These are phyloP conservation scores for Muraenolepis orangiensis DNA, from an alignment of 2,797 vertebrate genomes.

Conservation along the genomic window DNA sequence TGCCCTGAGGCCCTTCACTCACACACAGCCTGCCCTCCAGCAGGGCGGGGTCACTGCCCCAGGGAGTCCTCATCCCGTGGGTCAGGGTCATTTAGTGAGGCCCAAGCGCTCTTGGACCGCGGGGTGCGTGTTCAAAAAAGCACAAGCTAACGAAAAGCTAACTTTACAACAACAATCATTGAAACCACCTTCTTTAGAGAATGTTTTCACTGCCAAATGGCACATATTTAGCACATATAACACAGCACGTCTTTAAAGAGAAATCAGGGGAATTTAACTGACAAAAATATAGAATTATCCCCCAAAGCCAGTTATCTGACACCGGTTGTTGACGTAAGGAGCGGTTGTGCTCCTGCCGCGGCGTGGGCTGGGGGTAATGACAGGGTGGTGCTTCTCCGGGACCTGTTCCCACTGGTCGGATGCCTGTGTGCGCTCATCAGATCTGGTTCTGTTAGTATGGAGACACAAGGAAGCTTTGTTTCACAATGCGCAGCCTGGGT, in stretches of 20 bases:
- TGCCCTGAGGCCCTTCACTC: constrained; percentile 54
- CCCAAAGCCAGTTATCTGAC: constrained; percentile 50
- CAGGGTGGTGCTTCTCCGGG: constrained; percentile 40
- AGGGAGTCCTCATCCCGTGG: no score
- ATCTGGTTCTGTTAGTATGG: constrained; percentile 55
- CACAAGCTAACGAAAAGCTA: neutral
- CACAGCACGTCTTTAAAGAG: neutral
- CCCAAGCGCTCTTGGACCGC: neutral
- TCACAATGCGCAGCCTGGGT: constrained; percentile 41
- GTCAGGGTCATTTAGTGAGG: no score
- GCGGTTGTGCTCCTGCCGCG: no score
- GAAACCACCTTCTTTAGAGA: no score
- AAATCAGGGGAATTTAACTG: neutral
- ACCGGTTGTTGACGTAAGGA: constrained; percentile 37
- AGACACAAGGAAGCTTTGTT: constrained; percentile 53
- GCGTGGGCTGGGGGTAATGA: constrained; percentile 50
- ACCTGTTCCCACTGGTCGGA: constrained; percentile 62
- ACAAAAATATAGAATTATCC: constrained; percentile 17
- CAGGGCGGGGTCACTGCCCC: no score
- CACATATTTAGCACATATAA: neutral
- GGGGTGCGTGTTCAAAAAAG: neutral
- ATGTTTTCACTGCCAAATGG: neutral
- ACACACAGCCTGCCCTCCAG: no score
- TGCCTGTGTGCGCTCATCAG: constrained; percentile 56
- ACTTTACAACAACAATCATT: no score